phyloP scores from a whole-genome alignment of 2,888 invertebrate genomes.

The Priocnemis perturbator region DNA sequence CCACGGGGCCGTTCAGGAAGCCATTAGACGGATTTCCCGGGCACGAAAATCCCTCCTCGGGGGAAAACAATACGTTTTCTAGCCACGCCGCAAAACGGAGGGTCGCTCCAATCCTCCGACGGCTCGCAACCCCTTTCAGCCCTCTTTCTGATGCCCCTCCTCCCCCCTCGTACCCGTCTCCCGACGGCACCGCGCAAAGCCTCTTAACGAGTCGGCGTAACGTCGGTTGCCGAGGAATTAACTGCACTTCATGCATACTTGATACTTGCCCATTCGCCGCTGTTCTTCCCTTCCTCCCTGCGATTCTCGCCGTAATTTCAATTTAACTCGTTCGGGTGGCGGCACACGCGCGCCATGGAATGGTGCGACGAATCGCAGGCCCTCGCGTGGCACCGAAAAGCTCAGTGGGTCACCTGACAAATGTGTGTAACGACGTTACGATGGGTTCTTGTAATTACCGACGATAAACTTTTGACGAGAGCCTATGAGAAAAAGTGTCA shows the following conservation, averaged over 20 bases:
- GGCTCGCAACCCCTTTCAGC: too few species aligned
- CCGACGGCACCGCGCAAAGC: conserved; percentile 20
- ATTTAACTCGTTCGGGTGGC: too few species aligned
- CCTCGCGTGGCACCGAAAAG: too few species aligned
- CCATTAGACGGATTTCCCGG: conserved; percentile 38
- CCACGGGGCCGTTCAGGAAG: conserved; percentile 19
- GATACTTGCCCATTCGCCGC: conserved; percentile 14
- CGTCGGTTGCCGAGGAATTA: conserved; percentile 38
- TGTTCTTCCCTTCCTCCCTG: neutral
- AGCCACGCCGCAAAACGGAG: conserved; percentile 30
- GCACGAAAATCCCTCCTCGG: conserved; percentile 24
- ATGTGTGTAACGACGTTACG: too few species aligned
- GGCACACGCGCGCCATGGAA: too few species aligned
- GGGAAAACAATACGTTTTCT: conserved; percentile 41
- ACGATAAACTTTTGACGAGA: too few species aligned
- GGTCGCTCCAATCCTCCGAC: conserved; percentile 26
- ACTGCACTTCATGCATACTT: conserved; percentile 39
- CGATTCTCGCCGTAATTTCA: neutral
- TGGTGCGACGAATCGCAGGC: too few species aligned
- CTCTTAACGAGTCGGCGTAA: conserved; percentile 41
- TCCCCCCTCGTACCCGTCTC: too few species aligned
- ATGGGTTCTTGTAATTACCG: too few species aligned
- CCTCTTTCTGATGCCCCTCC: too few species aligned
- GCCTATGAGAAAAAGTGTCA: too few species aligned
- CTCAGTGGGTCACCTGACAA: too few species aligned